phyloP scores from a whole-genome alignment of 2,888 invertebrate species.

The Zhuqinia jingwanae region DNA sequence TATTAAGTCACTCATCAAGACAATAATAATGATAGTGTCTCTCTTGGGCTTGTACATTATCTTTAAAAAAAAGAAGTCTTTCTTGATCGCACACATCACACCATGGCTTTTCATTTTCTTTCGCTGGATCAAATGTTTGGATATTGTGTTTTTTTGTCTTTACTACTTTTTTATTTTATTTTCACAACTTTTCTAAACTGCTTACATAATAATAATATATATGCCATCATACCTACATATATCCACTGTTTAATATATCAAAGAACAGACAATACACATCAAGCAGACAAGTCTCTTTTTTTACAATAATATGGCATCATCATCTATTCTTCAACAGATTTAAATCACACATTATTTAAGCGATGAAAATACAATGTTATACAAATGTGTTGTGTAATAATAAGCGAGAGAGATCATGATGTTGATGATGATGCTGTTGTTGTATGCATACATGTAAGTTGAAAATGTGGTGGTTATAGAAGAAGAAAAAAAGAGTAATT shows the following conservation, averaged over 20 bases:
- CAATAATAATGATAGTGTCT: no score
- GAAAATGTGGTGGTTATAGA: neutral
- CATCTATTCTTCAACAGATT: slow-evolving; percentile 9
- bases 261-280: slow-evolving; percentile 50
- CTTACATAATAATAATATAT: neutral
- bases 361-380: neutral
- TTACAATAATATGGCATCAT: no score
- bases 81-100: no score
- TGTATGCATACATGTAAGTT: no score
- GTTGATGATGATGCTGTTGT: neutral
- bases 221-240: neutral
- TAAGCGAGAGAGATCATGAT: neutral
- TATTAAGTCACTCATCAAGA: neutral
- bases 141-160: no score
- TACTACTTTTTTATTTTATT: no score
- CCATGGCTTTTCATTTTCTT: no score
- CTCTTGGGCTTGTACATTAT: no score
- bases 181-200: no score
- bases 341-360: neutral
- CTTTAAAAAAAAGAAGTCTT: no score
- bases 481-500: slow-evolving; percentile 40
- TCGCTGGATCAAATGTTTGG: no score
- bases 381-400: neutral
- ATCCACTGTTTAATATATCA: slow-evolving; percentile 39
- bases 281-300: slow-evolving; percentile 30